Conservation (phyloP, 2,113 vertebrate species). For the Campylomormyrus numenius region DNA sequence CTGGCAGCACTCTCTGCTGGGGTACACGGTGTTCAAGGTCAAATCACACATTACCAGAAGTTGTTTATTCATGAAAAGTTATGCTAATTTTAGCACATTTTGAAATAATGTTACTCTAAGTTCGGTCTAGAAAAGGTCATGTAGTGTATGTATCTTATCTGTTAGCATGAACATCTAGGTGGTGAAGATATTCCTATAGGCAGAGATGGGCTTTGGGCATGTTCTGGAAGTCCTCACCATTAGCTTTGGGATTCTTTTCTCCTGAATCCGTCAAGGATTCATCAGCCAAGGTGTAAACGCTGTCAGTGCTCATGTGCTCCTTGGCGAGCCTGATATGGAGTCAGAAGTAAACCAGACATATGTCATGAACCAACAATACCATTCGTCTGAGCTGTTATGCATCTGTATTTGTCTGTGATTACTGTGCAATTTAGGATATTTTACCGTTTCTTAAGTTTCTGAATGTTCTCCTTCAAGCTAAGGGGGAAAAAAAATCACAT, state of each 20-base stretch:
- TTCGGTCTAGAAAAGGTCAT: background rate
- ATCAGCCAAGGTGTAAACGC: constrained; percentile 44
- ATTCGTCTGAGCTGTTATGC: background rate
- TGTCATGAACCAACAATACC: background rate
- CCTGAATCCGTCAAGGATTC: constrained; percentile 34
- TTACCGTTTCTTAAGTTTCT: constrained; percentile 59
- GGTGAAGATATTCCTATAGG: background rate
- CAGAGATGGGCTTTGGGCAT: background rate
- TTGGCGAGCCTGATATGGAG: constrained; percentile 40
- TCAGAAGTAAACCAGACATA: background rate
- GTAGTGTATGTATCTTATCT: background rate
- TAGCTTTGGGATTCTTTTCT: constrained; percentile 35
- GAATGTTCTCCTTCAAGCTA: constrained; percentile 64
- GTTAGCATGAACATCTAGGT: background rate
- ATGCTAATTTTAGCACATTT: background rate
- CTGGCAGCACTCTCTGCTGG: background rate
- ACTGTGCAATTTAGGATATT: background rate
- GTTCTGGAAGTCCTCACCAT: constrained; percentile 24
- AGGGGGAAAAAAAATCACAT: constrained; percentile 23
- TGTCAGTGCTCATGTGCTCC: constrained; percentile 36
- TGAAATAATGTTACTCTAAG: background rate
- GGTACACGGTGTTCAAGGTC: background rate
- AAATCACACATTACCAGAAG: background rate
- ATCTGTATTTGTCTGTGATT: background rate
- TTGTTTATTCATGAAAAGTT: background rate